A percentile compares a stretch with the other conserved stretches of the same genome.
These are phyloP conservation scores for Platichthys stellatus DNA, from an alignment of 2,113 vertebrate genomes.

Conservation along the genomic window DNA sequence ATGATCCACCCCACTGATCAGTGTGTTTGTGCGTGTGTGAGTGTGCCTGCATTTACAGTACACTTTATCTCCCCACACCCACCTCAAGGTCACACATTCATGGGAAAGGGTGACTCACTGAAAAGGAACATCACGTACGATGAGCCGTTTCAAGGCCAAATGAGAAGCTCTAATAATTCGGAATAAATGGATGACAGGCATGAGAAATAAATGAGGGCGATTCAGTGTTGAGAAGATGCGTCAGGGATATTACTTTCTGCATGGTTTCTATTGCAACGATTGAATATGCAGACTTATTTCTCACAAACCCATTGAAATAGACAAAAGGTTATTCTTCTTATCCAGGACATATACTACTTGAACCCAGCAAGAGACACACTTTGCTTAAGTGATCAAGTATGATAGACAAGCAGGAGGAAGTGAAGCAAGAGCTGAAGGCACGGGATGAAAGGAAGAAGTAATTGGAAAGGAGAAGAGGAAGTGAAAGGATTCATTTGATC, in stretches of 20 bases:
- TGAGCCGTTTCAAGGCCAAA: slow-evolving; percentile 7
- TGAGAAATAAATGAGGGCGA: slow-evolving; percentile 15
- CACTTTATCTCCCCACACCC: not conserved
- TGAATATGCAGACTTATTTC: not conserved
- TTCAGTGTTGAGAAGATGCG: not conserved
- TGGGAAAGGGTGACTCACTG: slow-evolving; percentile 15
- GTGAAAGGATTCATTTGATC: slow-evolving; percentile 31
- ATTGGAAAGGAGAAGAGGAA: slow-evolving; percentile 31
- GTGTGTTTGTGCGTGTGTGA: slow-evolving; percentile 5
- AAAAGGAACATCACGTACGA: slow-evolving; percentile 18
- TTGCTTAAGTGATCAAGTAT: not conserved
- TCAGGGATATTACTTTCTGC: too few species aligned
- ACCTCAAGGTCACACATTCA: slow-evolving; percentile 20
- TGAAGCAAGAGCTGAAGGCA: not conserved
- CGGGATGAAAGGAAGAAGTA: slow-evolving; percentile 16
- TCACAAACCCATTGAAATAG: not conserved
- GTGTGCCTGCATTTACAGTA: not conserved
- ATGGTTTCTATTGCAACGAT: not conserved
- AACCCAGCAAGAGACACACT: not conserved
- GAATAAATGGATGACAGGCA: slow-evolving; percentile 9
- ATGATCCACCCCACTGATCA: slow-evolving; percentile 13
- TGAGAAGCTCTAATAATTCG: slow-evolving; percentile 17
- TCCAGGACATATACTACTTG: not conserved
- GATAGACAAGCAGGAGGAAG: slow-evolving; percentile 10
- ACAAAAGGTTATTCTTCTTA: not conserved